Percentiles rank a stretch among this genome's conserved stretches.
Conservation (phyloP, 2,113 vertebrate genomes). For the Conger conger region DNA sequence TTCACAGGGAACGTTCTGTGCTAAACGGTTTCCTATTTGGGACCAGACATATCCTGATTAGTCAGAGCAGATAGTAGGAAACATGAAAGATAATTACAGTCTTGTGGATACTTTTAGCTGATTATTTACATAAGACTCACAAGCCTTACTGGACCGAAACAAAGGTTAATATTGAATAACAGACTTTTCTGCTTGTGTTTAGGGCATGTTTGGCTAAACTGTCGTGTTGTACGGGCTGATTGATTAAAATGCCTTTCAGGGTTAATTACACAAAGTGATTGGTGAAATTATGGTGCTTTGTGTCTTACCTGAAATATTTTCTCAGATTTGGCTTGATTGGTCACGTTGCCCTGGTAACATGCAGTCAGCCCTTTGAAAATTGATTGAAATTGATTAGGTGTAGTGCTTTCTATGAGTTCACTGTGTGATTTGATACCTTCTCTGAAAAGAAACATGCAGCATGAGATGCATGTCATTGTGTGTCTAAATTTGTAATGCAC, state of each 20-base stretch:
- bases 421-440: not conserved
- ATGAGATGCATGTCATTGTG: not conserved
- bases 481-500: not conserved
- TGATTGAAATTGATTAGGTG: not conserved
- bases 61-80: not conserved
- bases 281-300: not conserved
- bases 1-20: not conserved
- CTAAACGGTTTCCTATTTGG: not conserved
- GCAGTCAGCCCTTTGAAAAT: not conserved
- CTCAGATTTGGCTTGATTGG: not conserved
- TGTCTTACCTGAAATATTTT: not conserved
- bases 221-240: not conserved
- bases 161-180: not conserved
- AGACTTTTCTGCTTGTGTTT: not conserved
- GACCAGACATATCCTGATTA: slow-evolving; percentile 9
- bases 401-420: not conserved
- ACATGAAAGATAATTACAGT: not conserved
- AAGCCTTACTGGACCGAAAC: not conserved
- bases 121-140: not conserved
- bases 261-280: not conserved
- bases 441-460: not conserved
- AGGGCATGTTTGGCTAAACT: not conserved
- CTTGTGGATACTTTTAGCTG: not conserved
- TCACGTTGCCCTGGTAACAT: not conserved
- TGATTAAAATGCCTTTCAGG: not conserved